Evolutionary conservation across 2,113 vertebrate genomes (phyloP).

Genomic region (Nothocercus nigrocapillus): DNA sequence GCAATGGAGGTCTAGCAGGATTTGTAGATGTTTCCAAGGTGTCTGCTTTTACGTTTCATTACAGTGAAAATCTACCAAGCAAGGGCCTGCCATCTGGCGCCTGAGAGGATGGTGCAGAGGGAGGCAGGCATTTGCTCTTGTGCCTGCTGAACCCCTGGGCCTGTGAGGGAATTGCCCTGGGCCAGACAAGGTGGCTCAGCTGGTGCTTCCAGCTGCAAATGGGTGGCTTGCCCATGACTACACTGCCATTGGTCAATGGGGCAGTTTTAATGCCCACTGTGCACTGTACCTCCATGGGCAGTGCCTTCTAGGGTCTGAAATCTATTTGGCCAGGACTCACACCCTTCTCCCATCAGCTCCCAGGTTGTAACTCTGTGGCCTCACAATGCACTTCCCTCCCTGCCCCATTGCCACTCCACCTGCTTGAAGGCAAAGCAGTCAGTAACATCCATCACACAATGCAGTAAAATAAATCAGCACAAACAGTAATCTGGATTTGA

Average conservation of each 20-base stretch:
- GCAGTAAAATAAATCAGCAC: not conserved
- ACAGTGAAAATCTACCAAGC: not conserved
- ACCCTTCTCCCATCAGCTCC: not conserved
- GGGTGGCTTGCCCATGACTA: accelerated
- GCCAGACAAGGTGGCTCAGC: not conserved
- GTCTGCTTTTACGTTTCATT: not conserved
- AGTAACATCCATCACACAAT: not conserved
- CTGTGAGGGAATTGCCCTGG: accelerated
- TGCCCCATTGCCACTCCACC: not conserved
- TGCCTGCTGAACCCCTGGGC: accelerated
- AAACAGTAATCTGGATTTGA: not conserved
- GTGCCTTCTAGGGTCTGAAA: not conserved
- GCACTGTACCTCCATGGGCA: not conserved
- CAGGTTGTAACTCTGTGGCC: not conserved
- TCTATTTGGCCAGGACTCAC: not conserved
- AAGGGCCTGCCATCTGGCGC: not conserved
- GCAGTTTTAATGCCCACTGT: not conserved
- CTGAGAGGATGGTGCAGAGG: not conserved
- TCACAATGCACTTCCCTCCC: accelerated
- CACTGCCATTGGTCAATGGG: not conserved
- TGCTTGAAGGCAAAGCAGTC: not conserved
- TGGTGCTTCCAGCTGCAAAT: not conserved
- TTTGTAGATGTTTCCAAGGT: not conserved
- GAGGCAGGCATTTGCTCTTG: not conserved
- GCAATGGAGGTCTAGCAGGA: not conserved